phyloP scores from a whole-genome alignment of 2,113 vertebrate genomes.

The Paramisgurnus dabryanus region DNA sequence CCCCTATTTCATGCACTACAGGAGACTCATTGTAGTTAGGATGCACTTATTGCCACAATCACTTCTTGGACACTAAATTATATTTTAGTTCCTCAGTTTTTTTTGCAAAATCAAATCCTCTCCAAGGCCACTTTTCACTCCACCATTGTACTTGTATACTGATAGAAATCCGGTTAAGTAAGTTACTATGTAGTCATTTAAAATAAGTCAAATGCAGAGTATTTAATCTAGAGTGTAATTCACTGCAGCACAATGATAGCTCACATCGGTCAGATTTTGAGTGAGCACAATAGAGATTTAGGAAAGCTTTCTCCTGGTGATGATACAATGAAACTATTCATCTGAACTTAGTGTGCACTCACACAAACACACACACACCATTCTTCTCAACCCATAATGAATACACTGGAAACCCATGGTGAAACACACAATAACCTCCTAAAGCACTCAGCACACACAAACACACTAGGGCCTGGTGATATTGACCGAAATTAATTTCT shows the following conservation, averaged over 20 bases:
- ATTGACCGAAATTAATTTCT: too few species aligned
- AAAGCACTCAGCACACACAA: slow-evolving; percentile 33
- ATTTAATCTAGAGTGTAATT: slow-evolving; percentile 11
- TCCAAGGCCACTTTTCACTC: neutral
- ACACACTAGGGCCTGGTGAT: neutral
- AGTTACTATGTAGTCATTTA: slow-evolving; percentile 10
- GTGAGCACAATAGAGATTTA: slow-evolving; percentile 45
- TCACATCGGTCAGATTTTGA: slow-evolving; percentile 18
- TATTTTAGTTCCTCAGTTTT: neutral
- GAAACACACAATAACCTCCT: slow-evolving; percentile 32
- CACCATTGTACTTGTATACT: neutral
- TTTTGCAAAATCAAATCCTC: slow-evolving; percentile 25
- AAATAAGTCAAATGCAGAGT: slow-evolving; percentile 18
- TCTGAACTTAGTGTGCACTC: slow-evolving; percentile 29
- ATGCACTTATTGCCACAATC: neutral
- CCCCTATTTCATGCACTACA: too few species aligned
- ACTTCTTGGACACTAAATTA: slow-evolving; percentile 2
- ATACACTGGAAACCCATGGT: slow-evolving; percentile 33
- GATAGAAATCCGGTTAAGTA: slow-evolving; percentile 6
- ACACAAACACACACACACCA: slow-evolving; percentile 31
- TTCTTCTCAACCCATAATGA: slow-evolving; percentile 26
- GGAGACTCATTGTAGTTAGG: neutral
- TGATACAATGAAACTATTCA: slow-evolving; percentile 54
- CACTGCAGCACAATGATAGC: slow-evolving; percentile 13
- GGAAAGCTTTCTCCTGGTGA: slow-evolving; percentile 28